Conservation (phyloP, 2,888 invertebrate species). For the Yponomeuta malinellus region DNA sequence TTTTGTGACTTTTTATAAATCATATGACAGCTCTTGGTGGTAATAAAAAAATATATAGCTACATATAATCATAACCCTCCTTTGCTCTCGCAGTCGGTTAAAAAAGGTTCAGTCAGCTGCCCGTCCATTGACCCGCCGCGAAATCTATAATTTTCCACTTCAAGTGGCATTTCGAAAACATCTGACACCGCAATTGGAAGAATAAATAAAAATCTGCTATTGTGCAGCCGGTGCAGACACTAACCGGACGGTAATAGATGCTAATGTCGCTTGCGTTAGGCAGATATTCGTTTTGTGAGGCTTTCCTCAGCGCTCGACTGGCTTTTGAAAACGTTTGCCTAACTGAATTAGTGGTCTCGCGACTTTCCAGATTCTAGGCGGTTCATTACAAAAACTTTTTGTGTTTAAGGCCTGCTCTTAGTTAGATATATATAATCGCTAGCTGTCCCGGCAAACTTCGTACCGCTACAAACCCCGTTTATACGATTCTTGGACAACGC, state of each 20-base stretch:
- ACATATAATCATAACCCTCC: too few relatives aligned
- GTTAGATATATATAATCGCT: too few relatives aligned
- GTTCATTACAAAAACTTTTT: neutral
- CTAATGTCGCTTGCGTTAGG: neutral
- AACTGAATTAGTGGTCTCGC: slow-evolving; percentile 38
- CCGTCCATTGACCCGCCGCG: slow-evolving; percentile 56
- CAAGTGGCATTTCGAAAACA: slow-evolving; percentile 57
- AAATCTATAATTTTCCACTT: slow-evolving; percentile 66
- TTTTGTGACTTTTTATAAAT: too few relatives aligned
- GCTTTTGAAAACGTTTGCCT: slow-evolving; percentile 46
- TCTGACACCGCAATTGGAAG: slow-evolving; percentile 30
- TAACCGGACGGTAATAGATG: slow-evolving; percentile 25
- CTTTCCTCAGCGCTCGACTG: slow-evolving; percentile 31
- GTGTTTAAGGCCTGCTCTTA: too few relatives aligned
- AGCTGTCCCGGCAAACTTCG: too few relatives aligned
- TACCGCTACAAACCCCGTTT: too few relatives aligned
- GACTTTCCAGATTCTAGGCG: neutral
- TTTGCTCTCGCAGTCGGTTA: too few relatives aligned
- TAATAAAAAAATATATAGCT: too few relatives aligned
- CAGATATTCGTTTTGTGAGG: neutral
- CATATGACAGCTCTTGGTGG: too few relatives aligned
- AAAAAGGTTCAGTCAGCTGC: slow-evolving; percentile 5
- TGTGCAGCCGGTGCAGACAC: slow-evolving; percentile 24
- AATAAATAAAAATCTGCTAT: slow-evolving; percentile 24
- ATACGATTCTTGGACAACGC: too few relatives aligned